These are phyloP conservation scores for Paracentrotus lividus DNA, from an alignment of 53 echinoderm and acorn worm genomes.

Conservation along the genomic window DNA sequence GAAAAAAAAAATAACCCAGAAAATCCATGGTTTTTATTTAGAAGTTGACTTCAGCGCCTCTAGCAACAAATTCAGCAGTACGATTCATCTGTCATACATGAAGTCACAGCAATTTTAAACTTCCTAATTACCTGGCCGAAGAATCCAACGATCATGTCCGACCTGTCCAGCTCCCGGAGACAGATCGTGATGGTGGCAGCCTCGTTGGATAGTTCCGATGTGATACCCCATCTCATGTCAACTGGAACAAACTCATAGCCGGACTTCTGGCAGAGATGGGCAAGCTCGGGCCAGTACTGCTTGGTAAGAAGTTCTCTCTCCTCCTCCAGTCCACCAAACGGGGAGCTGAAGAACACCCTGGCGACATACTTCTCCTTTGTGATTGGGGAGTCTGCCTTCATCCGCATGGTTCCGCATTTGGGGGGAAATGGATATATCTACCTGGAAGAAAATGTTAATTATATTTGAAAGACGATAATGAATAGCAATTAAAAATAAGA, in stretches of 20 bases:
- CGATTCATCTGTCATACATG: too few species aligned
- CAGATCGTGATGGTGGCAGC: slow-evolving; percentile 92
- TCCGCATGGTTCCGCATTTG: not conserved
- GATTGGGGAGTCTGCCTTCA: slow-evolving; percentile 31
- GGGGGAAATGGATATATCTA: not conserved
- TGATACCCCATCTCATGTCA: slow-evolving; percentile 92
- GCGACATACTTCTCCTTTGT: slow-evolving; percentile 64
- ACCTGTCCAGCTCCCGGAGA: slow-evolving; percentile 86
- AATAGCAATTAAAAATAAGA: too few species aligned
- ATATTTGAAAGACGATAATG: too few species aligned
- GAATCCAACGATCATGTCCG: slow-evolving; percentile 90
- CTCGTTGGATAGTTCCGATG: slow-evolving; percentile 80
- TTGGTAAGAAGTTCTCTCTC: slow-evolving; percentile 89
- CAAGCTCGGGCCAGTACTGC: slow-evolving; percentile 88
- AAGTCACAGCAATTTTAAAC: not conserved
- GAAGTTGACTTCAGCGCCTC: too few species aligned
- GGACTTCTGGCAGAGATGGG: slow-evolving; percentile 83
- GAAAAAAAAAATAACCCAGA: too few species aligned
- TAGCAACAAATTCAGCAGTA: too few species aligned
- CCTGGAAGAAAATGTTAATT: not conserved
- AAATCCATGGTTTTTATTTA: too few species aligned
- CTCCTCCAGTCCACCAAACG: slow-evolving; percentile 89
- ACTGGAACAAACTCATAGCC: slow-evolving; percentile 92
- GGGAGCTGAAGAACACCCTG: slow-evolving; percentile 81
- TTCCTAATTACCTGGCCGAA: slow-evolving; percentile 85